Evolutionary conservation across 2,113 vertebrate species (phyloP).

Genomic region (Pelecanoides urinatrix): DNA sequence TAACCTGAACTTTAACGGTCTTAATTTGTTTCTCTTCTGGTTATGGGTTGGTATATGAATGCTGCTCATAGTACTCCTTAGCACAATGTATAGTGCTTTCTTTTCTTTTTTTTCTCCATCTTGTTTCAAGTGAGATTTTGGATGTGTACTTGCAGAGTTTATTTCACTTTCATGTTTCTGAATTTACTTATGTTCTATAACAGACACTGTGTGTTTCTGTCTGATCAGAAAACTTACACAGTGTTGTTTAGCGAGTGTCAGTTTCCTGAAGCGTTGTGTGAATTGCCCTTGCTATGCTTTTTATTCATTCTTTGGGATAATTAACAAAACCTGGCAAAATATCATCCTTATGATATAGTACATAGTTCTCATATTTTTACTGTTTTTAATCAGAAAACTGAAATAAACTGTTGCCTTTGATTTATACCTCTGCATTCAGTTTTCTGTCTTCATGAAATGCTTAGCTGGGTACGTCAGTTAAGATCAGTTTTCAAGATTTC

Average conservation of each 20-base stretch:
- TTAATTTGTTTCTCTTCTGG: not conserved
- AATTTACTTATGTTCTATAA: not conserved
- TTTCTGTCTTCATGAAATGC: not conserved
- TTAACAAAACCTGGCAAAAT: not conserved
- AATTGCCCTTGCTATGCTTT: not conserved
- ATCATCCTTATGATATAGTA: accelerated
- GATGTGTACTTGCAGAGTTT: not conserved
- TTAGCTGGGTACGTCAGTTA: not conserved
- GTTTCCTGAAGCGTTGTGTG: not conserved
- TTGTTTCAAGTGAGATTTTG: not conserved
- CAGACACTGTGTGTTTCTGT: not conserved
- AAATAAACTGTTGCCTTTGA: not conserved
- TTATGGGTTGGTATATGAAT: not conserved
- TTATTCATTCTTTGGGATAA: not conserved
- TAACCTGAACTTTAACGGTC: not conserved
- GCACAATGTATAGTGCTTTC: not conserved
- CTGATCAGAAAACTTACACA: not conserved
- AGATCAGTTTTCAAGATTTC: not conserved
- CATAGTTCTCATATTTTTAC: not conserved
- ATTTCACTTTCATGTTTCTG: not conserved
- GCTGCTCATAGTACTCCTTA: not conserved
- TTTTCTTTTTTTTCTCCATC: not conserved
- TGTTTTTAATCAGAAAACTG: not conserved
- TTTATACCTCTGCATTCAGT: not conserved
- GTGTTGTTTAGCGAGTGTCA: not conserved